Percentiles rank a stretch among this genome's conserved stretches.
Evolutionary conservation across 1,140 invertebrate genomes (phyloP).

Genomic region (Nilaparvata lugens): DNA sequence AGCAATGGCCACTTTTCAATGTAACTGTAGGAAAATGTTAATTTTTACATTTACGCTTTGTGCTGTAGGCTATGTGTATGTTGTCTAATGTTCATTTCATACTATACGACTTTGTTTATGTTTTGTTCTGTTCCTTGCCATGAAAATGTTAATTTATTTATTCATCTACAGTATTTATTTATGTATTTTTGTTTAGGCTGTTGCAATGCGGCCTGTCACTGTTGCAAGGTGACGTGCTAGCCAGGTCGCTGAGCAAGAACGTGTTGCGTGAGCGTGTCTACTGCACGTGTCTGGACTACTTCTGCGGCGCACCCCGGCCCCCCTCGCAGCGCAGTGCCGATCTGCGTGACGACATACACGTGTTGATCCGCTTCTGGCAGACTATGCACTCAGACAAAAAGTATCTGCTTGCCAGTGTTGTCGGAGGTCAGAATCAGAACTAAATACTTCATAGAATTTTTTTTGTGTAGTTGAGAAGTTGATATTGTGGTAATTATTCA

Average conservation of each 20-base stretch:
- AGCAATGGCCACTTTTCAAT: no score
- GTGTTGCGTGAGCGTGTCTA: conserved; percentile 92
- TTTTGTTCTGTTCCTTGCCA: no score
- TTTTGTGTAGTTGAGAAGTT: no score
- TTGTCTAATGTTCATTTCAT: no score
- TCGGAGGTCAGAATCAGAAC: conserved; percentile 44
- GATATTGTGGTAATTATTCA: no score
- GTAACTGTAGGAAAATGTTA: no score
- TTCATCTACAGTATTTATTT: conserved; percentile 1
- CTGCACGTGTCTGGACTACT: conserved; percentile 89
- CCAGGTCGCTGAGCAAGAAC: conserved; percentile 79
- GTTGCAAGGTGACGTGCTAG: conserved; percentile 86
- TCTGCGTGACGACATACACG: conserved; percentile 80
- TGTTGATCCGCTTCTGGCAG: conserved; percentile 92
- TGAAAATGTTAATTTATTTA: conserved; percentile 5
- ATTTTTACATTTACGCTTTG: no score
- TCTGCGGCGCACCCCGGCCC: conserved; percentile 74
- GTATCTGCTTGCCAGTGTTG: conserved; percentile 74
- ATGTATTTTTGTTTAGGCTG: conserved; percentile 60
- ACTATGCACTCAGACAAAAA: conserved; percentile 95
- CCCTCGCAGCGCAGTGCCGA: conserved; percentile 69
- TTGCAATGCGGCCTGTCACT: conserved; percentile 85
- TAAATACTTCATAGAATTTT: no score
- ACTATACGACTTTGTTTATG: no score
- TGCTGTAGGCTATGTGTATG: no score